Percentiles rank a stretch among this genome's conserved stretches.
phyloP scores from a whole-genome alignment of 1,140 invertebrate genomes.

The Aplysia californica region DNA sequence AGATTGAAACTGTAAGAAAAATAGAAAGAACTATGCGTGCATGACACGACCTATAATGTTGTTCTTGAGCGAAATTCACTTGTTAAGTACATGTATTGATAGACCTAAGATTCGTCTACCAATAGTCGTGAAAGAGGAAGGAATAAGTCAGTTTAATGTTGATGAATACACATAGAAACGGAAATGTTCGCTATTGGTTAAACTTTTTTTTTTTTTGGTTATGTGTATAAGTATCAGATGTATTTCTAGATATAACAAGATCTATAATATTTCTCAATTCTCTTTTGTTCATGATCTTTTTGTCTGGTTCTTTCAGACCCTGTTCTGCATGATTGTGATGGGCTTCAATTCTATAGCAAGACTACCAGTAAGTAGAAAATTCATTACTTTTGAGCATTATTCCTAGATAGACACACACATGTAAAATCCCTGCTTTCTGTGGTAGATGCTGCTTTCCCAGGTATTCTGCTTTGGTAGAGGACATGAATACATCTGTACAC shows the following conservation, averaged over 20 bases:
- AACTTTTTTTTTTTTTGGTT: not conserved
- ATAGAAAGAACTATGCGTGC: too few species aligned
- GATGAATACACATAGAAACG: not conserved
- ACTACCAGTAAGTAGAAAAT: slow-evolving; percentile 38
- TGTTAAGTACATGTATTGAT: too few species aligned
- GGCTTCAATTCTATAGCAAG: slow-evolving; percentile 27
- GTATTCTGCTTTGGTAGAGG: too few species aligned
- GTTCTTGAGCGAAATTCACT: too few species aligned
- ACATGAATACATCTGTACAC: not conserved
- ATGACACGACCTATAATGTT: too few species aligned
- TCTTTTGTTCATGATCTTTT: not conserved
- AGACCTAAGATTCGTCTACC: too few species aligned
- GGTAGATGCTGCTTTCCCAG: too few species aligned
- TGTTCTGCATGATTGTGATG: slow-evolving; percentile 38
- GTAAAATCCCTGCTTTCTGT: too few species aligned
- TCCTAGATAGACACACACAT: not conserved
- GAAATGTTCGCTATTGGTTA: not conserved
- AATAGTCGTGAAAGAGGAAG: too few species aligned
- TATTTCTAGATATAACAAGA: not conserved
- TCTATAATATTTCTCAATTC: not conserved
- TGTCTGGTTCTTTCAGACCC: slow-evolving; percentile 25
- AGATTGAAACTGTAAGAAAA: too few species aligned
- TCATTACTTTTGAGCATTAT: not conserved
- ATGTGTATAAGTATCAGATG: not conserved
- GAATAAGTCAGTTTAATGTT: too few species aligned